Percentiles rank a stretch among this genome's conserved stretches.
These are phyloP conservation scores for Stichodactyla helianthus DNA, from an alignment of 64 coral and sea anemone species.

Conservation along the genomic window DNA sequence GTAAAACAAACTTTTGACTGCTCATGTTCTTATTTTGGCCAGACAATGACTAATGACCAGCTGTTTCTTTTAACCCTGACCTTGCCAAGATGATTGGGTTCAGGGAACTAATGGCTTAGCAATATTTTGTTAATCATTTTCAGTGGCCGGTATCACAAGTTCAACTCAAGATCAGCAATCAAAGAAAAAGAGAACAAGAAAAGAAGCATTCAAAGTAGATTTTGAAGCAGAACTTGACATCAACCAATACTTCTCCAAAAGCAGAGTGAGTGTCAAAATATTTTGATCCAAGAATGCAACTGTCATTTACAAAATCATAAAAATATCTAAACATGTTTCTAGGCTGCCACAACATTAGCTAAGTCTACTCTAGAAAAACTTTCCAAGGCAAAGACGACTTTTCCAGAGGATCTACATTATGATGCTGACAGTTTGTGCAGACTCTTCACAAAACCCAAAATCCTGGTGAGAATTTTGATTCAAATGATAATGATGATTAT, in stretches of 20 bases:
- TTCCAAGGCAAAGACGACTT: constrained; percentile 49
- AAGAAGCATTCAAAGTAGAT: constrained; percentile 58
- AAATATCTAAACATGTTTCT: neutral
- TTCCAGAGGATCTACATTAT: constrained; percentile 81
- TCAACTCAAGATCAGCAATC: constrained; percentile 22
- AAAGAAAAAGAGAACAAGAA: constrained; percentile 51
- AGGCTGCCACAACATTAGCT: constrained; percentile 72
- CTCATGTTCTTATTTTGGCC: too few relatives aligned
- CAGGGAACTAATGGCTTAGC: too few relatives aligned
- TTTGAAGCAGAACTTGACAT: constrained; percentile 56
- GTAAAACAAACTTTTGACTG: too few relatives aligned
- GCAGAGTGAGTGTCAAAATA: constrained; percentile 35
- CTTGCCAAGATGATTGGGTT: too few relatives aligned
- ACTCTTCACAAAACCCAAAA: constrained; percentile 73
- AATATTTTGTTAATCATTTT: too few relatives aligned
- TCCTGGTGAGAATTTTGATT: constrained; percentile 40
- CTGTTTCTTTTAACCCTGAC: too few relatives aligned
- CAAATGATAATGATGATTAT: neutral
- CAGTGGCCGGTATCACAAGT: constrained; percentile 22
- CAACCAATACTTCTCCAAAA: constrained; percentile 54
- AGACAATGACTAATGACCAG: too few relatives aligned
- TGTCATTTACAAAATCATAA: neutral
- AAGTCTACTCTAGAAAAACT: constrained; percentile 67
- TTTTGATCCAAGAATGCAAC: neutral
- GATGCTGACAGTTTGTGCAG: constrained; percentile 63